Conservation (phyloP, 2,113 vertebrate species). For the Canis aureus region DNA sequence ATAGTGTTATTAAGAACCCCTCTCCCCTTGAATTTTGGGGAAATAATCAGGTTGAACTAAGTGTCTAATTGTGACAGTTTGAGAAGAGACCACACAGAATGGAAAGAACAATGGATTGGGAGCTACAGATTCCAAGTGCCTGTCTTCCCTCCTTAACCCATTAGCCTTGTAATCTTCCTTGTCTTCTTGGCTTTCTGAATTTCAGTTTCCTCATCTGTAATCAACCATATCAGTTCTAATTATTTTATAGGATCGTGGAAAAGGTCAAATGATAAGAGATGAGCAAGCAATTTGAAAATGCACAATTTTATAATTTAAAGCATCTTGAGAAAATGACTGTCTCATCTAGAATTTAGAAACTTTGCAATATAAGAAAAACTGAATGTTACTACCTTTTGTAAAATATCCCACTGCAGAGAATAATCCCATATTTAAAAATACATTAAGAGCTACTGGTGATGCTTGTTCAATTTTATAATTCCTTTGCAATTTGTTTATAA, state of each 20-base stretch:
- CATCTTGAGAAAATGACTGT: neutral
- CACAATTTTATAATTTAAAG: neutral
- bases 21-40: neutral
- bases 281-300: neutral
- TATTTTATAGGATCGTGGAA: neutral
- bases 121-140: neutral
- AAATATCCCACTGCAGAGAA: constrained; percentile 26
- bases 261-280: neutral
- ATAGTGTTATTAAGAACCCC: neutral
- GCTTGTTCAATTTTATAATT: neutral
- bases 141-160: neutral
- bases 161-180: neutral
- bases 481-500: neutral
- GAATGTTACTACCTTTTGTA: neutral
- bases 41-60: neutral
- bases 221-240: neutral
- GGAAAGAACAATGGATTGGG: neutral
- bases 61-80: neutral
- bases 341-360: neutral
- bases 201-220: neutral
- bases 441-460: neutral
- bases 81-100: neutral
- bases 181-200: neutral
- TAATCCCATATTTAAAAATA: neutral
- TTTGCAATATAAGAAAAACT: constrained; percentile 39